Conservation (phyloP, 2,797 vertebrate species). For the Spizella passerina region DNA sequence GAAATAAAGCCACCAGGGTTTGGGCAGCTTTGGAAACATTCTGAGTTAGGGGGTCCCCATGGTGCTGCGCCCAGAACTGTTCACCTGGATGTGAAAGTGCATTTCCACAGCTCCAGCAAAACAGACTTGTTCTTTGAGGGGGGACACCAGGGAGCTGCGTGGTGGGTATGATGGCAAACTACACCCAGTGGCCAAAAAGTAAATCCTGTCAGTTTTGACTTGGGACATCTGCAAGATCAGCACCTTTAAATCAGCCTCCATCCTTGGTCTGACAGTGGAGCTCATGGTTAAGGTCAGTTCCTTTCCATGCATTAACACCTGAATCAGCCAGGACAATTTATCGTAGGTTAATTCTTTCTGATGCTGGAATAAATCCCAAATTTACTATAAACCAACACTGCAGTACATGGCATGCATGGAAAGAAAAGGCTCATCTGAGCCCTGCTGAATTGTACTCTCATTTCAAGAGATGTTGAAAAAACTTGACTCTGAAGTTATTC, state of each 20-base stretch:
- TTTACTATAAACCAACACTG: background rate
- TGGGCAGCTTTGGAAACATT: background rate
- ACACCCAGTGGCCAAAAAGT: background rate
- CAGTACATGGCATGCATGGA: background rate
- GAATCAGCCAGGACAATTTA: background rate
- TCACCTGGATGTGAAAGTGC: background rate
- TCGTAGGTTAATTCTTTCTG: background rate
- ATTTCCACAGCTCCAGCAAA: background rate
- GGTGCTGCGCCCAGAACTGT: background rate
- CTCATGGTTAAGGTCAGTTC: background rate
- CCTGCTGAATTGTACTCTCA: background rate
- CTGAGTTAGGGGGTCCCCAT: background rate
- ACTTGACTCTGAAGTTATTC: background rate
- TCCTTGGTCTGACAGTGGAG: background rate
- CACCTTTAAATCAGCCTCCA: background rate
- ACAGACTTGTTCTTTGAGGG: fast-evolving
- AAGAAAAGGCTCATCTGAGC: background rate
- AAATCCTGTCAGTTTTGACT: background rate
- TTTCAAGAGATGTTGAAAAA: background rate
- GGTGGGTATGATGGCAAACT: background rate
- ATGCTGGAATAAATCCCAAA: background rate
- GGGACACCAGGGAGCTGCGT: background rate
- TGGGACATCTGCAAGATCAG: background rate
- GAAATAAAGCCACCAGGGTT: background rate
- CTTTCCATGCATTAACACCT: background rate